phyloP scores from a whole-genome alignment of 2,797 vertebrate genomes.

The Oceanodroma leucorhoa region DNA sequence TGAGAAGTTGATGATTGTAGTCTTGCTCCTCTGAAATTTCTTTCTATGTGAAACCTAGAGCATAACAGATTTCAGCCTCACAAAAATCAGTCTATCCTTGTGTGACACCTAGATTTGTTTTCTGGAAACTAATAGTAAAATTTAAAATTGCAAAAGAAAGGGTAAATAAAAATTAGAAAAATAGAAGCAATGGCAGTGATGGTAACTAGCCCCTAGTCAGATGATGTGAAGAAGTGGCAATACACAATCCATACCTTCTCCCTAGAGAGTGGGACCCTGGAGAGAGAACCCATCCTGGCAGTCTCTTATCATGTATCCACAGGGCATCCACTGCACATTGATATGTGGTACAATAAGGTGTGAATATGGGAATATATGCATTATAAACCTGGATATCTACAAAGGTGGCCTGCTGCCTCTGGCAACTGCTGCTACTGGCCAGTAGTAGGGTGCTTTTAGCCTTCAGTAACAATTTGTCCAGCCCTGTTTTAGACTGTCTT shows the following conservation, averaged over 20 bases:
- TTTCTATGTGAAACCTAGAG: neutral
- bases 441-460: neutral
- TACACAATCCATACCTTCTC: neutral
- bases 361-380: neutral
- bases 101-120: neutral
- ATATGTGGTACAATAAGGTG: neutral
- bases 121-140: neutral
- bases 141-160: neutral
- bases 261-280: neutral
- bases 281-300: neutral
- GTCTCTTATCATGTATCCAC: rapidly evolving
- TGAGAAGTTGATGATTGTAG: neutral
- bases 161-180: neutral
- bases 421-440: neutral
- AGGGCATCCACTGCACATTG: neutral
- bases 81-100: neutral
- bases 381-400: neutral
- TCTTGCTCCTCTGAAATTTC: neutral
- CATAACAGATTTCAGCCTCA: neutral
- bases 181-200: neutral
- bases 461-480: neutral
- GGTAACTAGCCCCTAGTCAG: neutral
- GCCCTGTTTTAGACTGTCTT: neutral
- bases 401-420: neutral
- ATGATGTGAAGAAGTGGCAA: neutral